These are phyloP conservation scores for Vollenhovia emeryi DNA, from an alignment of 1,140 invertebrate species.

Conservation along the genomic window DNA sequence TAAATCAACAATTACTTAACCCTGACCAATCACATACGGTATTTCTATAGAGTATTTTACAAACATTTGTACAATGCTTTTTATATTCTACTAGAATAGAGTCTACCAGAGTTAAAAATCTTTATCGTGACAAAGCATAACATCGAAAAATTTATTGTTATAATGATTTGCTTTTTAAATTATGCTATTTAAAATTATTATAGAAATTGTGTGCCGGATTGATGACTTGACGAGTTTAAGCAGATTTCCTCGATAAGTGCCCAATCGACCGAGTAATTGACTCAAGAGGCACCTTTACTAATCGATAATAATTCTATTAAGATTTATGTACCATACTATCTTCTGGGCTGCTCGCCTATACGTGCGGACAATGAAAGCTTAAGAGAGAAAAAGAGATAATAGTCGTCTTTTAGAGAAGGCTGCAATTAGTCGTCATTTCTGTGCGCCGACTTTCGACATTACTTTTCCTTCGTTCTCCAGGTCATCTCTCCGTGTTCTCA, in stretches of 20 bases:
- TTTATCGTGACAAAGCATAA: no score
- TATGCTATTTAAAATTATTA: not conserved
- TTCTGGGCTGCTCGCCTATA: not conserved
- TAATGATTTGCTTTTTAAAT: no score
- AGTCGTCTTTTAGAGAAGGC: slow-evolving; percentile 19
- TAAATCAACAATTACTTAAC: not conserved
- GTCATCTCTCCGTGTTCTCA: not conserved
- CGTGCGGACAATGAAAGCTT: slow-evolving; percentile 37
- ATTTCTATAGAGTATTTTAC: no score
- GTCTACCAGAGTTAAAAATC: no score
- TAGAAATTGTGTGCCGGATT: not conserved
- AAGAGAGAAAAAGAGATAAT: slow-evolving; percentile 17
- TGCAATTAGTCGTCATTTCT: slow-evolving; percentile 63
- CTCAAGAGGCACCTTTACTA: slow-evolving; percentile 3
- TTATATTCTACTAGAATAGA: no score
- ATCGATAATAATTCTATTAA: slow-evolving; percentile 61
- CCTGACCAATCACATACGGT: no score
- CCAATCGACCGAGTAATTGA: not conserved
- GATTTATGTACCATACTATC: not conserved
- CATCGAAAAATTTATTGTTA: no score
- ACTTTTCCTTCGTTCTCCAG: not conserved
- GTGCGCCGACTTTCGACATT: slow-evolving; percentile 8
- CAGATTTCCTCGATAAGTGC: not conserved
- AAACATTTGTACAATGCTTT: no score
- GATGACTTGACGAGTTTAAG: not conserved